phyloP scores from a whole-genome alignment of 1,140 invertebrate genomes.

The Chionoecetes opilio region DNA sequence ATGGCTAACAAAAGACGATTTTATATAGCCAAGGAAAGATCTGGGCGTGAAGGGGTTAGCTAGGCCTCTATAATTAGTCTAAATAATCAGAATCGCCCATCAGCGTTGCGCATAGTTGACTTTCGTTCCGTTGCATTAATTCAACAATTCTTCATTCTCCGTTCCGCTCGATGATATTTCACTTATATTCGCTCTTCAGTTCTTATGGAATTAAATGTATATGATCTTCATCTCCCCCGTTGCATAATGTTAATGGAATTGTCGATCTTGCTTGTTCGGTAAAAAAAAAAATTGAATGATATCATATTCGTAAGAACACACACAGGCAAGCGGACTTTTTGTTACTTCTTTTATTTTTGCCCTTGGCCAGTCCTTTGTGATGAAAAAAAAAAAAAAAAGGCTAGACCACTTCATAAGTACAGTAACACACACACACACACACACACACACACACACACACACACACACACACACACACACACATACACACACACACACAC shows the following conservation, averaged over 20 bases:
- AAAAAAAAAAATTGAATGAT: background rate
- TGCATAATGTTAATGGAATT: background rate
- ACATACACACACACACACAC: too few species aligned
- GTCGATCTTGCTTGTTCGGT: background rate
- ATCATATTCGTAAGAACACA: background rate
- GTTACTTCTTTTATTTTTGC: too few species aligned
- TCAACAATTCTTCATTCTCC: background rate
- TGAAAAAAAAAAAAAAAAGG: too few species aligned
- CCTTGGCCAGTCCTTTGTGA: too few species aligned
- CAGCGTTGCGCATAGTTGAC: background rate
- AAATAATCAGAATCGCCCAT: constrained; percentile 9
- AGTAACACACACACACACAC: background rate
- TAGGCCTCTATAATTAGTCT: too few species aligned
- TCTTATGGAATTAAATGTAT: background rate
- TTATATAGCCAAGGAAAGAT: too few species aligned
- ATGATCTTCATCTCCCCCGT: background rate
- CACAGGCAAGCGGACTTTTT: too few species aligned
- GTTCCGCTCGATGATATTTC: background rate
- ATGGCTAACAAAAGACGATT: too few species aligned
- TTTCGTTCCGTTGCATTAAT: background rate
- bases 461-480: background rate
- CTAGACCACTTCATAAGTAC: background rate
- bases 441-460: background rate
- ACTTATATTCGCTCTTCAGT: background rate
- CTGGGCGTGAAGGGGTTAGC: too few species aligned